Conservation (phyloP, 2,888 invertebrate species). For the Pandemis cinnamomeana region DNA sequence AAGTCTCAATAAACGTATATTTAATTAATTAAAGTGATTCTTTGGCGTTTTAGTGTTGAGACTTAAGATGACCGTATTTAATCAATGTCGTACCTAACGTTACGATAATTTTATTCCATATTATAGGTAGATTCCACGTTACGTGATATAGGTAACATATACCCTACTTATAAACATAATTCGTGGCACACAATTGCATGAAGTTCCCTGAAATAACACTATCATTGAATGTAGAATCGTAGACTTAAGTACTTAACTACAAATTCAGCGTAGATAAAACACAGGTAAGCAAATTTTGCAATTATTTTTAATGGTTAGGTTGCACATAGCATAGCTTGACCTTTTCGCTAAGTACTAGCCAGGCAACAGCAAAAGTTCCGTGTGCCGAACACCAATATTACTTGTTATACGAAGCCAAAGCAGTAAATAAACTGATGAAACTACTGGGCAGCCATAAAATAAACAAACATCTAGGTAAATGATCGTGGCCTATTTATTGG, state of each 20-base stretch:
- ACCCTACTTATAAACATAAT: too few species aligned
- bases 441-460: not conserved
- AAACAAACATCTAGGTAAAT: not conserved
- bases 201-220: too few species aligned
- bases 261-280: not conserved
- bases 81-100: too few species aligned
- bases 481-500: slow-evolving; percentile 2
- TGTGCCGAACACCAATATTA: not conserved
- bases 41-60: too few species aligned
- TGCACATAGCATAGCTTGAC: not conserved
- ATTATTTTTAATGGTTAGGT: not conserved
- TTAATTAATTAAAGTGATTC: too few species aligned
- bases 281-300: not conserved
- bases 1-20: too few species aligned
- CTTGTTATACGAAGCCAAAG: not conserved
- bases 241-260: not conserved
- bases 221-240: too few species aligned
- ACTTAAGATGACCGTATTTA: too few species aligned
- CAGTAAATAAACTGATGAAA: not conserved
- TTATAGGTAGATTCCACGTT: too few species aligned
- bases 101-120: too few species aligned
- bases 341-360: not conserved
- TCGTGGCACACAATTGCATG: too few species aligned
- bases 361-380: not conserved
- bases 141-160: too few species aligned